A percentile compares a stretch with the other conserved stretches of the same genome.
Conservation (phyloP, 2,113 vertebrate species). For the Pituophis catenifer region DNA sequence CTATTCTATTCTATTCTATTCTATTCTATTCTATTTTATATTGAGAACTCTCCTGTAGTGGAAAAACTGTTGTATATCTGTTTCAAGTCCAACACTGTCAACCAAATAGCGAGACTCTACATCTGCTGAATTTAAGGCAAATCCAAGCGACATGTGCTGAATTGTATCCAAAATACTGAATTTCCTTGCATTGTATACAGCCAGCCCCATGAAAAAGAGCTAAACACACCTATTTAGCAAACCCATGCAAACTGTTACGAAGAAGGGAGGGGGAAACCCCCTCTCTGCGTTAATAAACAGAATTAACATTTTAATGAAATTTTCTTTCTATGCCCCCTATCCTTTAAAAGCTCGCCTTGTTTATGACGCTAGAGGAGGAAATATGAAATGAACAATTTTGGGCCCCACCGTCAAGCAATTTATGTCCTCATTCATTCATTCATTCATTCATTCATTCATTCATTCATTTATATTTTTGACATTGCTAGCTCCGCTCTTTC, state of each 20-base stretch:
- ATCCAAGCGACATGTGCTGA: background rate
- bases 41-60: background rate
- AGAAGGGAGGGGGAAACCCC: background rate
- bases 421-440: background rate
- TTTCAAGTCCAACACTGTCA: background rate
- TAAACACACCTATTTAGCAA: constrained; percentile 31
- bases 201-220: background rate
- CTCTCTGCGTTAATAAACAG: constrained; percentile 30
- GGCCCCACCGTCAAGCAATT: constrained; percentile 6
- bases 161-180: background rate
- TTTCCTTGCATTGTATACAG: background rate
- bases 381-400: constrained; percentile 11
- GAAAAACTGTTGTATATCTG: background rate
- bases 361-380: constrained; percentile 13
- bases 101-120: background rate
- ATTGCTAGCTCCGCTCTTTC: background rate
- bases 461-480: background rate
- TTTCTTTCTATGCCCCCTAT: background rate
- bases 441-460: no score
- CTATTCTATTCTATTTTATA: no score
- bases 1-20: no score
- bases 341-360: constrained; percentile 16
- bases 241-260: constrained; percentile 27
- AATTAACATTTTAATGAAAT: constrained; percentile 47
- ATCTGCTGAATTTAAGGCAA: background rate